Evolutionary conservation across 2,888 invertebrate genomes (phyloP), one percentile per base, ranked within the genome.

Genomic region (Pilophorus perplexus): DNA sequence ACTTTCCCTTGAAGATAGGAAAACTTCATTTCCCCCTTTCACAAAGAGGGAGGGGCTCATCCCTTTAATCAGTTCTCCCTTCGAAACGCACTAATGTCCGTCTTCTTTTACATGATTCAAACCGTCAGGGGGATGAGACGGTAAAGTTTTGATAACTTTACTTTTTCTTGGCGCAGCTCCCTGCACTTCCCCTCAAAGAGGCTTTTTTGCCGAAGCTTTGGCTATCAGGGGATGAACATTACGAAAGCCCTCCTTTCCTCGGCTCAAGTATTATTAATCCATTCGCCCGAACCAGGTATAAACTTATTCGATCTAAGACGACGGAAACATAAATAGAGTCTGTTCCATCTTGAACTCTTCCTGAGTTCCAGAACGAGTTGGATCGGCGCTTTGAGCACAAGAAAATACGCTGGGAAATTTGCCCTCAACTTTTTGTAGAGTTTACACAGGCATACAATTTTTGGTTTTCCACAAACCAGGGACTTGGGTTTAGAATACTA

Each of bases 281-380:
- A n/a, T 23, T n/a, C n/a, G n/a, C 23, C 46, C 25, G 46, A 46
- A n/a, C n/a, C n/a, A 23, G 25, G 46, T 46, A 46, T 25, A 46
- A 46, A 46, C 46, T 46, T 46, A 46, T 46, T 46, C 22, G 46
- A 46, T 46, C 46, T 46, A 46, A n/a, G 46, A 46, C 5, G 46
- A 14, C 46, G 22, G 46, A 46, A 46, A 46, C 23, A 46, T 46
- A 46, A 46, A 46, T 46, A 25, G 22, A 25, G 23, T 46, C n/a
- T n/a, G n/a, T 46, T 46, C 46, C 46, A 23, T 22, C 25, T 46
- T 22, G 22, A 25, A 25, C 46, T 22, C 46, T 10, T 8, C 3
- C n/a, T n/a, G n/a, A n/a, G n/a, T n/a, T n/a, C n/a, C n/a, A n/a
- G n/a, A n/a, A n/a, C n/a, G n/a, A n/a, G n/a, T n/a, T n/a, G n/a